Evolutionary conservation across 2,888 invertebrate species (phyloP), one percentile per base, ranked within the genome.

Genomic region (Tachystola acroxantha): DNA sequence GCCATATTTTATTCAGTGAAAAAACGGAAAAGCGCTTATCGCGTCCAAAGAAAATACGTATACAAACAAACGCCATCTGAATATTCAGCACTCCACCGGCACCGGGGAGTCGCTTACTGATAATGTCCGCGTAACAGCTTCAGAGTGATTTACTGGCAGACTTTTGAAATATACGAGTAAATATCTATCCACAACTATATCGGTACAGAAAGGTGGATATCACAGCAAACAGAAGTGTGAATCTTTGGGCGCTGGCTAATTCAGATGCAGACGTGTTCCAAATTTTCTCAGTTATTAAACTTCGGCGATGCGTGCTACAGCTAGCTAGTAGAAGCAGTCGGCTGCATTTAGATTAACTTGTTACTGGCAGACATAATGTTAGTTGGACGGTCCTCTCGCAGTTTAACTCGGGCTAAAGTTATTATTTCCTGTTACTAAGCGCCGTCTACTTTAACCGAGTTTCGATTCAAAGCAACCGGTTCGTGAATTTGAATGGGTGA

Each of bases 321-420:
- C 72, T 67, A 73, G 62, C 70, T 69, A 48, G 69, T 64, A 50
- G 69, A 69, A 69, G 75, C 73, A 81, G 77, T 70, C 71, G 69
- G 77, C 64, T 77, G 79, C 78, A 84, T 86, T 85, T 81, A 84
- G 79, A 85, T 85, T 81, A 84, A 84, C 80, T 85, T 85, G 85
- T 84, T 82, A 84, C 80, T 76, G 68, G 78, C 82, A 84, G 81
- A 73, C 84, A 82, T 79, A 80, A 81, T 84, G 84, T 81, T 82
- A 79, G 81, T 79, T 70, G 77, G 81, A 64, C 79, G 72, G 75
- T 78, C 75, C 72, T 77, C 73, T 70, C 64, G 56, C 72, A 76
- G 81, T 76, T 75, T 71, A 76, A 72, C 76, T 70, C 50, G 59
- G 72, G 73, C 82, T 80, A 77, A 85, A 85, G 81, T 85, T 85